Conservation (phyloP, 2,113 vertebrate genomes). For the Brevimyrus niger region DNA sequence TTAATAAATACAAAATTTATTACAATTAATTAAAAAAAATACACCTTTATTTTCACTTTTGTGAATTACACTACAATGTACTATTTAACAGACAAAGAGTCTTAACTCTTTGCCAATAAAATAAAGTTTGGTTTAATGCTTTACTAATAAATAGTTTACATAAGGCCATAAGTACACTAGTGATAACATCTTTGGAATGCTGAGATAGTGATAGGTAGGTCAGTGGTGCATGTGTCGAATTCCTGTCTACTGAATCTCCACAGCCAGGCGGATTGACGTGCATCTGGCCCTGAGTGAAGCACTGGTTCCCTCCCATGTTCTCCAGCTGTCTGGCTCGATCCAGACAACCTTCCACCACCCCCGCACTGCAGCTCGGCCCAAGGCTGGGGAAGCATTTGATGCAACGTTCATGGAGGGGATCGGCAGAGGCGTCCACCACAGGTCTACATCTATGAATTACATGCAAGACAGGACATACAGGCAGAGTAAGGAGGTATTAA, state of each 20-base stretch:
- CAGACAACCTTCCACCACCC: neutral
- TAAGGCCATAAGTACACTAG: neutral
- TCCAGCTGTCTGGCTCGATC: neutral
- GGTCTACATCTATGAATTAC: neutral
- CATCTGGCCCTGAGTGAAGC: neutral
- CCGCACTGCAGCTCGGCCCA: neutral
- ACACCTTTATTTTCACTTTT: neutral
- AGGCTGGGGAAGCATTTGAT: neutral
- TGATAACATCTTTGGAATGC: neutral
- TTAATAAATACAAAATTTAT: neutral
- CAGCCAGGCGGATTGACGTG: neutral
- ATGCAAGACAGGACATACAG: neutral
- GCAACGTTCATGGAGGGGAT: neutral
- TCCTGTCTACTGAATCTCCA: neutral
- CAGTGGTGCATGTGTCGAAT: neutral
- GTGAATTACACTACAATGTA: neutral
- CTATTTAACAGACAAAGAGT: neutral
- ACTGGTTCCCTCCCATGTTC: neutral
- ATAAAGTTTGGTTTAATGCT: neutral
- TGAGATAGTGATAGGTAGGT: neutral
- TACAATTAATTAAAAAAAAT: too few species aligned
- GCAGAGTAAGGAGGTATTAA: neutral
- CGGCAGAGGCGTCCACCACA: neutral
- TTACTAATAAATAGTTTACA: neutral
- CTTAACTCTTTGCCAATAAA: neutral